Conservation (phyloP, 2,113 vertebrate species). For the Syngnathus scovelli region DNA sequence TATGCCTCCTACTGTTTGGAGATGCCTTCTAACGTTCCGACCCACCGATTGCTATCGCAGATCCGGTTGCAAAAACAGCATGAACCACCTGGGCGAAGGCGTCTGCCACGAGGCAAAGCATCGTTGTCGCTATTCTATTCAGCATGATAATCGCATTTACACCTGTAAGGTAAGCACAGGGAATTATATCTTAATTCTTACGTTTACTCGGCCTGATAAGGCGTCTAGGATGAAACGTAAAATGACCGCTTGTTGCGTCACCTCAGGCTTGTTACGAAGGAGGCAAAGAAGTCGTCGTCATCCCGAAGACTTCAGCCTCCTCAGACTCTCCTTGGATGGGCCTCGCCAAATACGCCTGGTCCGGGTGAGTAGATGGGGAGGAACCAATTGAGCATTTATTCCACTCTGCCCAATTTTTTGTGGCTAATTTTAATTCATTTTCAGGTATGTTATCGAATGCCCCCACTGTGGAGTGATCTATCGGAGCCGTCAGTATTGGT, state of each 20-base stretch:
- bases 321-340: constrained; percentile 97
- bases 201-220: neutral
- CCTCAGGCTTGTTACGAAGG: constrained; percentile 92
- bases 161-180: constrained; percentile 87
- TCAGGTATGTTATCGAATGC: constrained; percentile 95
- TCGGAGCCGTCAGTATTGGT: constrained; percentile 97
- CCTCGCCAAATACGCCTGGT: constrained; percentile 97
- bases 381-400: neutral
- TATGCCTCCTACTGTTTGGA: neutral
- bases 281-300: constrained; percentile 91
- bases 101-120: constrained; percentile 83
- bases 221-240: neutral
- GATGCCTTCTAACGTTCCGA: neutral
- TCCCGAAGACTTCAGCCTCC: constrained; percentile 97
- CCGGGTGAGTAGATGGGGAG: constrained; percentile 80
- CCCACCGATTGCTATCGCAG: constrained; percentile 52
- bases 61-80: constrained; percentile 94
- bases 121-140: constrained; percentile 91
- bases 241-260: constrained; percentile 20
- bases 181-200: neutral
- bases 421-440: constrained; percentile 12
- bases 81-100: constrained; percentile 92
- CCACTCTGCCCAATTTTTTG: neutral
- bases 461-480: constrained; percentile 94
- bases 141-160: constrained; percentile 93